A percentile compares a stretch with the other conserved stretches of the same genome.
These are phyloP conservation scores for Hycleus cichorii DNA, from an alignment of 1,140 invertebrate genomes.

Conservation along the genomic window DNA sequence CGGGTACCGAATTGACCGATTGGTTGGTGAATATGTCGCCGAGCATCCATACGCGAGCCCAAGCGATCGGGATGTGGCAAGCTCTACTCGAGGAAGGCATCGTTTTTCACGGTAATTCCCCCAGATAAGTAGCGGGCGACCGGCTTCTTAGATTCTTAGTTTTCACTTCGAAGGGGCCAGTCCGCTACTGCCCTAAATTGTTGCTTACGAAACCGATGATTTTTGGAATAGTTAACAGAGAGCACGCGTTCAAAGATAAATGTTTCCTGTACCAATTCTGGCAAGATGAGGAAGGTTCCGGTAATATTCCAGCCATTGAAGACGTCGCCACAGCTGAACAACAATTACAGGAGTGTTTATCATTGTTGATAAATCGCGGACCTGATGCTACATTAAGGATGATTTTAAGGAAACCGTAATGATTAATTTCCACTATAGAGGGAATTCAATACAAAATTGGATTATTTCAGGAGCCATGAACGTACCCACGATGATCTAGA, in stretches of 20 bases:
- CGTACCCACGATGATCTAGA: constrained; percentile 73
- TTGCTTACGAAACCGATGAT: no score
- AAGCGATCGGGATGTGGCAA: constrained; percentile 78
- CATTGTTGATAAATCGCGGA: constrained; percentile 58
- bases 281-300: constrained; percentile 57
- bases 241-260: constrained; percentile 79
- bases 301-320: constrained; percentile 46
- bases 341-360: constrained; percentile 59
- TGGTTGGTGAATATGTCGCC: constrained; percentile 59
- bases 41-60: constrained; percentile 55
- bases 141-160: background rate
- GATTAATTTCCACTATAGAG: constrained; percentile 25
- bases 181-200: no score
- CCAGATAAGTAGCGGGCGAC: background rate
- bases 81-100: constrained; percentile 76
- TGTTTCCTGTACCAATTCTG: constrained; percentile 76
- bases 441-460: background rate
- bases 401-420: constrained; percentile 74
- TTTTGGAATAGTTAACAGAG: constrained; percentile 55
- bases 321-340: constrained; percentile 57
- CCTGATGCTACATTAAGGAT: constrained; percentile 72
- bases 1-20: constrained; percentile 67
- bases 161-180: no score
- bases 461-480: constrained; percentile 55
- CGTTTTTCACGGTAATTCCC: constrained; percentile 63